phyloP scores from a whole-genome alignment of 2,113 vertebrate genomes.

The Serilophus lunatus region DNA sequence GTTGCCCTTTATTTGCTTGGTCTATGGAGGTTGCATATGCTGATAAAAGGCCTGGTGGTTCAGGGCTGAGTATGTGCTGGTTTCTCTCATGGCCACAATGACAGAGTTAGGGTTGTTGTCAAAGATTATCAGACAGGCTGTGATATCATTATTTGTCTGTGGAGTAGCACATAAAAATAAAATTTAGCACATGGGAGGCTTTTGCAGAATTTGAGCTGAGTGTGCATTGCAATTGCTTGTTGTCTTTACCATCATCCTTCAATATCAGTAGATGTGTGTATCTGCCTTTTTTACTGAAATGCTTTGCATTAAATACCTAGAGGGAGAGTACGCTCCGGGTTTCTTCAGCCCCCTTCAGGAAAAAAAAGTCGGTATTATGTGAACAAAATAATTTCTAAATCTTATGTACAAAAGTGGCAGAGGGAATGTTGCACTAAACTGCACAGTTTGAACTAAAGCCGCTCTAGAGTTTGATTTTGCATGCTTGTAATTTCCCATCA shows the following conservation, averaged over 20 bases:
- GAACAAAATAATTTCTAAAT: neutral
- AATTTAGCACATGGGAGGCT: neutral
- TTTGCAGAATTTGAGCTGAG: neutral
- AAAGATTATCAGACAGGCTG: slow-evolving; percentile 74
- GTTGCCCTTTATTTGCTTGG: slow-evolving; percentile 78
- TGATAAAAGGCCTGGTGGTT: slow-evolving; percentile 78
- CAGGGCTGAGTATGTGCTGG: slow-evolving; percentile 63
- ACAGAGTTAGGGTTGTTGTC: slow-evolving; percentile 72
- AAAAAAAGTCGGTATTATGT: neutral
- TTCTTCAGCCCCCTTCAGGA: neutral
- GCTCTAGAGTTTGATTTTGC: neutral
- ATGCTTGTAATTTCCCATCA: neutral
- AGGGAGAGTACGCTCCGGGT: neutral
- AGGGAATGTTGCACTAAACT: neutral
- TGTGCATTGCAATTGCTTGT: neutral
- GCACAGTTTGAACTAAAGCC: neutral
- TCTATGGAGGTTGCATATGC: slow-evolving; percentile 77
- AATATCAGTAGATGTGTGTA: neutral
- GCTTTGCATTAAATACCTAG: neutral
- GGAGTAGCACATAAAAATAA: slow-evolving; percentile 39
- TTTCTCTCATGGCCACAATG: slow-evolving; percentile 67
- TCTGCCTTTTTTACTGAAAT: neutral
- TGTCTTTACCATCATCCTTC: neutral
- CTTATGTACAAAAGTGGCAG: neutral
- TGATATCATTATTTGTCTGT: slow-evolving; percentile 69